Evolutionary conservation across 2,888 invertebrate species (phyloP).

Genomic region (Aplocera efformata): DNA sequence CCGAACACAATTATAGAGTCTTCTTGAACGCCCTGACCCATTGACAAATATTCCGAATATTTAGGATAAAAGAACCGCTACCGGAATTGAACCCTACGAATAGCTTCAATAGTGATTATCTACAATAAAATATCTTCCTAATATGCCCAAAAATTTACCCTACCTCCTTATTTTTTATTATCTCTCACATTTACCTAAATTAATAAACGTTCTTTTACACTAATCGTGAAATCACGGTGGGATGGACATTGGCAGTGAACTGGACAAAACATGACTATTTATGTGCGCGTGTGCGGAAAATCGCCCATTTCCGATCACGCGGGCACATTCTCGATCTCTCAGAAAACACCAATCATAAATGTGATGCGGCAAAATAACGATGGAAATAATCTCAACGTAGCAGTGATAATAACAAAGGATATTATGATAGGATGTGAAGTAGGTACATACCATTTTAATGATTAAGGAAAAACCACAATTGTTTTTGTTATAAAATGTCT

Average conservation of each 20-base stretch:
- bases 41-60: no score
- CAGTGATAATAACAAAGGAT: conserved; percentile 1
- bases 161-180: no score
- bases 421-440: conserved; percentile 2
- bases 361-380: conserved; percentile 19
- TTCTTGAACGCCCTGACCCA: no score
- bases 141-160: no score
- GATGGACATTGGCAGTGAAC: conserved; percentile 24
- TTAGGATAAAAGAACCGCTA: no score
- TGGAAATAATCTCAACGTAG: conserved; percentile 11
- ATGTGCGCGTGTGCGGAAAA: conserved; percentile 61
- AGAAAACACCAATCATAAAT: conserved; percentile 25
- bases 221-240: background rate
- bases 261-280: conserved; percentile 41
- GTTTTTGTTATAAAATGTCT: background rate
- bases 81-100: no score
- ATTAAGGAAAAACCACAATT: conserved; percentile 1
- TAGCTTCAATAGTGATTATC: no score
- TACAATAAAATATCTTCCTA: no score
- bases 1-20: no score
- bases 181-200: no score
- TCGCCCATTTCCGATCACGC: conserved; percentile 56
- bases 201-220: background rate
- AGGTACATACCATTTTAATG: background rate
- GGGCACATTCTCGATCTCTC: conserved; percentile 28